Evolutionary conservation across 2,113 vertebrate species (phyloP).

Genomic region (Poeciliopsis turrubarensis): DNA sequence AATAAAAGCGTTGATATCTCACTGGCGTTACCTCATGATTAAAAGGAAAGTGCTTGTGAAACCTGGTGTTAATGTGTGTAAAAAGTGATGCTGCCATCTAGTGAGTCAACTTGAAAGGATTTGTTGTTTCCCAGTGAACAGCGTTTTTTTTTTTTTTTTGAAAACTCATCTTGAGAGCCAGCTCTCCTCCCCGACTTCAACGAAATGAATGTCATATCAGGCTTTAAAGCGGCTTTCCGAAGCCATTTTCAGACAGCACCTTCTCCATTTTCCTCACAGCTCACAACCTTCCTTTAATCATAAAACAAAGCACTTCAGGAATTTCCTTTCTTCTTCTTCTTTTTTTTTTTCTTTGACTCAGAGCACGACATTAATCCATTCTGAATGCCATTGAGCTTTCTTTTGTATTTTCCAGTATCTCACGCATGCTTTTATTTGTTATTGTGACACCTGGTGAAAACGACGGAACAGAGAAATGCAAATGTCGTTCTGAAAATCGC

Average conservation of each 20-base stretch:
- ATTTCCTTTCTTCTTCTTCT: background rate
- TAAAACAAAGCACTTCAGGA: background rate
- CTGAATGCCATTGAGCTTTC: constrained; percentile 19
- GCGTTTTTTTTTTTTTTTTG: background rate
- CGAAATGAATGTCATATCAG: constrained; percentile 30
- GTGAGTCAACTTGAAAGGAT: constrained; percentile 39
- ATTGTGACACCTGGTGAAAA: background rate
- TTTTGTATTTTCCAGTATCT: background rate
- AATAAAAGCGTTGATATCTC: background rate
- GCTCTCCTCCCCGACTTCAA: background rate
- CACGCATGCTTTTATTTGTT: constrained; percentile 5
- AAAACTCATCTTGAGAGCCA: background rate
- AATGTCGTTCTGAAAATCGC: constrained; percentile 1
- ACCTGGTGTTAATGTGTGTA: background rate
- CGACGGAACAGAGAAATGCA: background rate
- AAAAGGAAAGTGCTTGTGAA: background rate
- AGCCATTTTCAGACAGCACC: constrained; percentile 44
- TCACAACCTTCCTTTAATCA: constrained; percentile 57
- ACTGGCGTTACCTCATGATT: background rate
- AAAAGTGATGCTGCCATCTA: constrained; percentile 64
- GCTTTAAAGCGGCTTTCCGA: constrained; percentile 24
- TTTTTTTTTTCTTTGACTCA: background rate
- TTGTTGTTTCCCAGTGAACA: constrained; percentile 1
- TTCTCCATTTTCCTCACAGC: constrained; percentile 55
- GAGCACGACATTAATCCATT: constrained; percentile 10